phyloP scores from a whole-genome alignment of 2,113 vertebrate species.

The Hucho hucho region DNA sequence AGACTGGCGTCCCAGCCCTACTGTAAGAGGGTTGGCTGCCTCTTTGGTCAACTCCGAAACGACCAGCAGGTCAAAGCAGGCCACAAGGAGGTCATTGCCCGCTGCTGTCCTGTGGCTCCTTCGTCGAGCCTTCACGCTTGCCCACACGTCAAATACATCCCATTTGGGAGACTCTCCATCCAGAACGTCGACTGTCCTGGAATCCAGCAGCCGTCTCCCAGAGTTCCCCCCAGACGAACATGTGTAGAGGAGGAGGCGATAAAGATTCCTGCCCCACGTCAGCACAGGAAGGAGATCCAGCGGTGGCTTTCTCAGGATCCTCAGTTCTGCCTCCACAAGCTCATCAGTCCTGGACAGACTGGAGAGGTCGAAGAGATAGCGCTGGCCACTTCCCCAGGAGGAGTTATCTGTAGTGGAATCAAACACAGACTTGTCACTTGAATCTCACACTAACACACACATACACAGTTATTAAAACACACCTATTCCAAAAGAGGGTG shows the following conservation, averaged over 20 bases:
- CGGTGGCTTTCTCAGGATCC: conserved; percentile 69
- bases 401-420: conserved; percentile 38
- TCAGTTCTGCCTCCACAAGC: conserved; percentile 78
- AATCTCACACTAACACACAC: not conserved
- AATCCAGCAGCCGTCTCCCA: conserved; percentile 67
- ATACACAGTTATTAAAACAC: not conserved
- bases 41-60: conserved; percentile 59
- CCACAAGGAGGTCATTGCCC: not conserved
- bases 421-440: not conserved
- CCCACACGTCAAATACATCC: conserved; percentile 83
- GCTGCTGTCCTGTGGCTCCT: conserved; percentile 23
- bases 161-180: conserved; percentile 58
- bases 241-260: conserved; percentile 73
- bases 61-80: conserved; percentile 73
- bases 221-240: conserved; percentile 52
- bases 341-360: conserved; percentile 74
- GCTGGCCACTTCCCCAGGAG: conserved; percentile 57
- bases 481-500: not conserved
- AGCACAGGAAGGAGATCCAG: conserved; percentile 34
- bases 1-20: conserved; percentile 70
- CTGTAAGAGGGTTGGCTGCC: conserved; percentile 49
- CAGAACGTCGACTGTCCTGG: conserved; percentile 68
- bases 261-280: conserved; percentile 56
- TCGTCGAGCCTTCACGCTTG: conserved; percentile 61
- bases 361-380: conserved; percentile 81